These are phyloP conservation scores for Anthophora plumipes DNA, from an alignment of 2,888 invertebrate genomes.

Conservation along the genomic window DNA sequence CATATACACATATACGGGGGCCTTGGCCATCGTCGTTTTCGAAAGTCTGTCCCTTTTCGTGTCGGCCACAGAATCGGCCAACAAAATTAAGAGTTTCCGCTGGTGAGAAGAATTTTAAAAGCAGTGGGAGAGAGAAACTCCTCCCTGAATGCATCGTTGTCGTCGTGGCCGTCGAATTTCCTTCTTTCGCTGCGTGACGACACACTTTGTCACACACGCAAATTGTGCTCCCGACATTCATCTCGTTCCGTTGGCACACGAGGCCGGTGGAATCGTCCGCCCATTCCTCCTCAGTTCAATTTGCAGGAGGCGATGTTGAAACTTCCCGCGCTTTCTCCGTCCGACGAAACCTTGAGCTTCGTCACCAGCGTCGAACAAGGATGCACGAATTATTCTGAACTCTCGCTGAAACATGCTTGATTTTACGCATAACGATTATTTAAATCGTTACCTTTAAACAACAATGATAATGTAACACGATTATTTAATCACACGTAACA, in stretches of 20 bases:
- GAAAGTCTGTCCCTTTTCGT: constrained; percentile 42
- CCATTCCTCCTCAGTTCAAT: constrained; percentile 55
- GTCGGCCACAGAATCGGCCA: constrained; percentile 67
- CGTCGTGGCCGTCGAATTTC: constrained; percentile 36
- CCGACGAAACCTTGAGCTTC: constrained; percentile 46
- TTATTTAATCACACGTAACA: too few relatives aligned
- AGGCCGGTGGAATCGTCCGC: constrained; percentile 42
- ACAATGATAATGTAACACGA: too few relatives aligned
- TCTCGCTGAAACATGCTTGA: background rate
- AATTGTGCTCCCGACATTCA: constrained; percentile 45
- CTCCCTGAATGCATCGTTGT: constrained; percentile 15
- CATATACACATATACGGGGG: too few relatives aligned
- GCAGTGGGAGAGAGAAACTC: constrained; percentile 54
- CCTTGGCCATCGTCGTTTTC: constrained; percentile 40
- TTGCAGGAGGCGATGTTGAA: constrained; percentile 68
- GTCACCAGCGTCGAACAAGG: constrained; percentile 35
- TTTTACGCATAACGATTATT: too few relatives aligned
- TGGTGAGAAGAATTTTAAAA: constrained; percentile 38
- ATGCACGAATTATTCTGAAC: constrained; percentile 5
- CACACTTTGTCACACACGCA: constrained; percentile 58
- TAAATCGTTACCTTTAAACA: too few relatives aligned
- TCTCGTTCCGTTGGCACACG: constrained; percentile 45
- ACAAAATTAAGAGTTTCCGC: constrained; percentile 80
- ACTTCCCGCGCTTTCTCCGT: constrained; percentile 70
- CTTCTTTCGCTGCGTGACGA: constrained; percentile 34